Evolutionary conservation across 2,113 vertebrate genomes (phyloP), one percentile per base, ranked within the genome.

Genomic region (Lophotis ruficrista): DNA sequence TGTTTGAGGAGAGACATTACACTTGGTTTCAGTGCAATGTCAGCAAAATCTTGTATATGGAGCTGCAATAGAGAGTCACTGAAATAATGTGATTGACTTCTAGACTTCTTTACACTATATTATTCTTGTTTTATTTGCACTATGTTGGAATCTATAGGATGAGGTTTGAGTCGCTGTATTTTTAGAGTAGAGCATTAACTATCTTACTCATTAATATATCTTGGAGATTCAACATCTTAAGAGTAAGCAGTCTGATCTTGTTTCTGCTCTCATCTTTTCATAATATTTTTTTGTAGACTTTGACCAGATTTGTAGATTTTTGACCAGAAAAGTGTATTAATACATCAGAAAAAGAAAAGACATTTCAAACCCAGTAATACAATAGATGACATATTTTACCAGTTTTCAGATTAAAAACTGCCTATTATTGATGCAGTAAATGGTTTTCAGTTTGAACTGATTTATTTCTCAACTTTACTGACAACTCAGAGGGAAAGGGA

Each of bases 101-200:
- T 83, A 92, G 70, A 57, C 30, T 37, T 88, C 89, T 41, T 83
- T 45, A 80, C 60, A 70, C 6, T 57, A 10, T 66, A 71, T 24
- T 41, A 79, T 90, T 96, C 33, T 94, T 37, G 10, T 56, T 96
- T 75, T 51, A 82, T 92, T 95, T 86, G 48, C 22, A 15, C 43
- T 83, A 51, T 68, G 33, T 43, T 57, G 69, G 94, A 97, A 91
- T 93, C 41, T 35, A 66, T 86, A 87, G 30, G 31, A 50, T 92
- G 56, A 91, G 48, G 64, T 92, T 20, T 14, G 65, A 53, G 79
- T n/a, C 21, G 7, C n/a, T 94, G 21, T 65, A 69, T 89, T 96
- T 97, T 78, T 57, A 87, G 41, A 93, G 50, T 57, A 84, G 33
- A 87, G 20, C 14, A 90, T 71, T 89, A 95, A 45, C 56, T 64